Base-by-base conservation (phyloP, 2,797 vertebrate species). In the Platyrinchus mystaceus region DNA sequence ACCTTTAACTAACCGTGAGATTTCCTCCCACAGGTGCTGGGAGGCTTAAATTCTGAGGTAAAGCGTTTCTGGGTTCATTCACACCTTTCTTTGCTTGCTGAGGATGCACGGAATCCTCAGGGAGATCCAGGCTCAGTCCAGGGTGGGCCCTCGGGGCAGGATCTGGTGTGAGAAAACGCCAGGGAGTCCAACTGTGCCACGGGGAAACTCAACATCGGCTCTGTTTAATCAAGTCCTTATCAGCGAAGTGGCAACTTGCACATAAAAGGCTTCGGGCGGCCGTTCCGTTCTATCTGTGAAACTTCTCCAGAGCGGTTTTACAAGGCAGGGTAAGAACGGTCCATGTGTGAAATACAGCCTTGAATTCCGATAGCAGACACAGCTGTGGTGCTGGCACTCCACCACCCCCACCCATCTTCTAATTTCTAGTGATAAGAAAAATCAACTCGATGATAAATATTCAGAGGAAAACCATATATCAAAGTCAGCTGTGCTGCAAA, bases 231-330 rank as follows among this genome's bases (percentile, higher is more conserved):
- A 4, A 30, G 24, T 8, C 62, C 50, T 88, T 75, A 81, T 46
- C 83, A 37, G 56, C 6, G 6, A 1, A 3, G 34, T 0, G 4
- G 56, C 69, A 36, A 27, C 32, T 68, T 27, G 0, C 1, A 6
- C n/a, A 10, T 36, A 8, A 41, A 59, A 53, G 24, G 15, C 67
- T 89, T 44, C 2, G 8, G 8, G 20, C 30, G n/a, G 62, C 62
- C 30, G 1, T 26, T 36, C 63, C 0, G 0, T 71, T 62, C 63
- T 53, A 3, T 79, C 75, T 64, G 88, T 30, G 18, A 89, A 84
- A 88, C 91, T 90, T 94, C 67, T 75, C 64, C 64, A 89, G 44
- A 85, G 89, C 79, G 60, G 91, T 95, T 75, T 70, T 56, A 74
- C 32, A 9, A 84, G 41, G 39, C 30, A 44, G 76, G 82, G 64